These are phyloP conservation scores for Siphamia tubifer DNA, from an alignment of 2,113 vertebrate species.

Conservation along the genomic window DNA sequence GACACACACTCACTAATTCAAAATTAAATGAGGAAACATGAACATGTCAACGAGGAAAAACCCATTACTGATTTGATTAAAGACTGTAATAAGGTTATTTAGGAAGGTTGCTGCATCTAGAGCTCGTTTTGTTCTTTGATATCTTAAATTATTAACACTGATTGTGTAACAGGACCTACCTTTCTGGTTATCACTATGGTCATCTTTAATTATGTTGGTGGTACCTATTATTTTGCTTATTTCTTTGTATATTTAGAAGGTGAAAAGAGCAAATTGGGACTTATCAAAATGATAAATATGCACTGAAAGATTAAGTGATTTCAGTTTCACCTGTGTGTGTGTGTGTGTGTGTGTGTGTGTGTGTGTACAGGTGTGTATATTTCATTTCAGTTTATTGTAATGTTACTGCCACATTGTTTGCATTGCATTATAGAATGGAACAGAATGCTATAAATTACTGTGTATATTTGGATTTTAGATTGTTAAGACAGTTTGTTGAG, in stretches of 20 bases:
- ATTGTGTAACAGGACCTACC: conserved; percentile 1
- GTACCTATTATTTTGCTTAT: conserved; percentile 7
- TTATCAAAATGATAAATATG: not conserved
- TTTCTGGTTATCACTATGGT: conserved; percentile 7
- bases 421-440: too few species aligned
- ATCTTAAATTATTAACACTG: conserved; percentile 31
- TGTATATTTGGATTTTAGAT: too few species aligned
- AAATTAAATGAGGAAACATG: conserved; percentile 43
- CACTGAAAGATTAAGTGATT: not conserved
- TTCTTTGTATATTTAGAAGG: conserved; percentile 8
- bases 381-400: too few species aligned
- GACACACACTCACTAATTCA: not conserved
- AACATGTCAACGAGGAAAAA: conserved; percentile 18
- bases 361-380: too few species aligned
- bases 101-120: conserved; percentile 12
- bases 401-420: too few species aligned
- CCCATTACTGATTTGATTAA: conserved; percentile 54
- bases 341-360: too few species aligned
- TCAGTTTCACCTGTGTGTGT: too few species aligned
- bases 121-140: conserved; percentile 14
- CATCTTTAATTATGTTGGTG: conserved; percentile 46
- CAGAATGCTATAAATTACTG: too few species aligned
- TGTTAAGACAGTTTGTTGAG: too few species aligned
- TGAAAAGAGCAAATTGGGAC: not conserved
- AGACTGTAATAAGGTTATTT: conserved; percentile 38